phyloP scores from a whole-genome alignment of 1,140 invertebrate genomes.

The Pristionchus pacificus region DNA sequence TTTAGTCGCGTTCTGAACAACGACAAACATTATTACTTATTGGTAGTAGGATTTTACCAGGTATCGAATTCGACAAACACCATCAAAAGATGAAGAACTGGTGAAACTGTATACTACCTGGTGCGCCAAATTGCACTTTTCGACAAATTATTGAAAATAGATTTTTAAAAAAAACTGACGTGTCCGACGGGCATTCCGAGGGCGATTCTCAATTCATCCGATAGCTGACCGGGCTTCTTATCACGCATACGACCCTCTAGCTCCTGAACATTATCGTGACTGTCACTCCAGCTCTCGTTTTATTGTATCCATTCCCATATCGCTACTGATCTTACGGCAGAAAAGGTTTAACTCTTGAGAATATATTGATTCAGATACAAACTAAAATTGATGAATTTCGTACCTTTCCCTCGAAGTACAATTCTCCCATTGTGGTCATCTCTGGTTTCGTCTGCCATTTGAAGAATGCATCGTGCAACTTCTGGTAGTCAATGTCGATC shows the following conservation, averaged over 20 bases:
- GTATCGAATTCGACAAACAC: too few species aligned
- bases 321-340: too few species aligned
- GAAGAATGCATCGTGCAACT: slow-evolving; percentile 98
- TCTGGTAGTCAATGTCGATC: slow-evolving; percentile 99
- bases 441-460: slow-evolving; percentile 98
- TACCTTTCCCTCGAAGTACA: slow-evolving; percentile 97
- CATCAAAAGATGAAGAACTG: too few species aligned
- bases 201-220: slow-evolving; percentile 88
- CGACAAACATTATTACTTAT: too few species aligned
- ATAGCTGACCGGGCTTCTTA: slow-evolving; percentile 95
- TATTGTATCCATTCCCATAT: too few species aligned
- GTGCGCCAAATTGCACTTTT: too few species aligned
- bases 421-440: slow-evolving; percentile 96
- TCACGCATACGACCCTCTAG: slow-evolving; percentile 95
- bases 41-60: too few species aligned
- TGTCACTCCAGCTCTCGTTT: too few species aligned
- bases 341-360: too few species aligned
- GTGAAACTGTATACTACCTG: too few species aligned
- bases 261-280: slow-evolving; percentile 62
- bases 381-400: background rate
- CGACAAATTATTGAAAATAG: slow-evolving; percentile 16
- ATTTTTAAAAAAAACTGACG: slow-evolving; percentile 57
- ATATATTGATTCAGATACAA: too few species aligned
- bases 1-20: slow-evolving; percentile 57
- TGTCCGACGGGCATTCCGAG: slow-evolving; percentile 97